Evolutionary conservation across 2,113 vertebrate genomes (phyloP), one percentile per base, ranked within the genome.

Genomic region (Aythya baeri): DNA sequence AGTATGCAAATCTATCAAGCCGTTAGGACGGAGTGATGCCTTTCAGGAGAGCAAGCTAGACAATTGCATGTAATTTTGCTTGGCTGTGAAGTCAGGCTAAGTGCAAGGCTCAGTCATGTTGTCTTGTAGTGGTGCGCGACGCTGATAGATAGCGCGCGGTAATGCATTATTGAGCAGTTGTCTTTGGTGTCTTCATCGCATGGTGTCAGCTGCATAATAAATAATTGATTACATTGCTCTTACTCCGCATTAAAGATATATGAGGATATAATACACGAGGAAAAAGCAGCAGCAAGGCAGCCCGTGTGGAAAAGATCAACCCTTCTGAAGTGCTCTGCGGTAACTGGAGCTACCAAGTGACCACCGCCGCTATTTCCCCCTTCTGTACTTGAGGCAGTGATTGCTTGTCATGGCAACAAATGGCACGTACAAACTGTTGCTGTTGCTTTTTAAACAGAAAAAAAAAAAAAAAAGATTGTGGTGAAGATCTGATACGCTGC

Each of bases 201-300:
- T 4, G n/a, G 90, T 95, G 88, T 96, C 93, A 95, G 90, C 94
- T 94, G 77, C n/a, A 5, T 62, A 65, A 93, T 97, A 95, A 97
- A 96, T 96, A 96, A 96, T 96, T 94, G 88, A 97, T 96, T 62
- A n/a, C 68, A 55, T 94, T 96, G 94, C 96, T 96, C 83, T 96
- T 96, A 94, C 90, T 94, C 74, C 80, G 50, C 92, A 95, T 97
- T 93, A 96, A 95, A 95, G 94, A 96, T 97, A 94, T 85, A 97
- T 97, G 96, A 96, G 91, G 91, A 70, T 84, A 87, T 94, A 93
- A 96, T 92, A 95, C 62, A 66, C 17, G 52, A 84, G 76, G 83
- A 93, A 95, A 92, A 84, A 65, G 77, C 93, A 93, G 91, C 63
- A 73, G 90, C 54, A 20, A 78, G 61, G 76, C 76, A 62, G 77